Base-by-base conservation (phyloP, 2,797 vertebrate genomes). In the Myioborus miniatus region DNA sequence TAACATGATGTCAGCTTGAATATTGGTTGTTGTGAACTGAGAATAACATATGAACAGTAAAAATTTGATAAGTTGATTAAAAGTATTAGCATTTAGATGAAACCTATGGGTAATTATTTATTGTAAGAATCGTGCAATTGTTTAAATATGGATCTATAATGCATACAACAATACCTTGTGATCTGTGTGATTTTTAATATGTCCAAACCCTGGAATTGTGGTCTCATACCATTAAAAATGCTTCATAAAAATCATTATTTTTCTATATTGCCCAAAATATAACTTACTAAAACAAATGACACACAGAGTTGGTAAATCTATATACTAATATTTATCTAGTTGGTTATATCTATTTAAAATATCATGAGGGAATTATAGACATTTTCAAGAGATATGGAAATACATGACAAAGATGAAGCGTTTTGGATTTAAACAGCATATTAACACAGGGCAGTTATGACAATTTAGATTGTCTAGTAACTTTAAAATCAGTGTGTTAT, bases 201-300 rank as follows among this genome's bases (percentile, higher is more conserved):
- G 26, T 70, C 21, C 9, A 32, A 64, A 55, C 18, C 8, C 36
- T 85, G 24, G 15, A 36, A 8, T 9, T 84, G 37, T 90, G 18
- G 9, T 46, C 69, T 89, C 20, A 32, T 69, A 26, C 26, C 18
- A 63, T 18, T 24, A 64, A 67, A 74, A 71, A 59, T 89, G 16
- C 34, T 32, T 24, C 59, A 15, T 47, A 52, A 32, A 60, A 69
- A 49, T 3, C 0, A n/a, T 2, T 26, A 0, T 8, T 90, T 75
- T 82, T 78, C 36, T 72, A 1, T 82, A 27, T 77, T 82, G 30
- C 22, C 14, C 23, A 32, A 70, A 89, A 62, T 24, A 70, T 9
- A 70, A 8, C 24, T 53, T 65, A 69, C 2, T 39, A 4, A 32
- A 64, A 52, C 52, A 32, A 19, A 0, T 30, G 0, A 41, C 17